These are phyloP conservation scores for Myotis daubentonii DNA, from an alignment of 2,797 vertebrate species.

Conservation along the genomic window DNA sequence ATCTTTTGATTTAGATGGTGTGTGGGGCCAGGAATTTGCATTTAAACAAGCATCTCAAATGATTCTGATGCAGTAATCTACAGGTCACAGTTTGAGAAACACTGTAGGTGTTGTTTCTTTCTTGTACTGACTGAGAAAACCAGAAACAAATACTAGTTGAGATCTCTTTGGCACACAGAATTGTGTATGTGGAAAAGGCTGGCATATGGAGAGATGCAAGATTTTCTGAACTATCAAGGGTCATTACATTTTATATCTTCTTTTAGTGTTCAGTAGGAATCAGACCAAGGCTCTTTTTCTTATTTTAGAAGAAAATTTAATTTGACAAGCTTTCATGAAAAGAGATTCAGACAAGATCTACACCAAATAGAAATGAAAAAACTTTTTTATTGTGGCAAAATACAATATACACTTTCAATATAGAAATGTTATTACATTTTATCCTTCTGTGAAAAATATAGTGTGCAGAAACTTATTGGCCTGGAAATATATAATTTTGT, in stretches of 20 bases:
- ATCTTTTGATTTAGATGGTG: neutral
- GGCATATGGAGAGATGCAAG: neutral
- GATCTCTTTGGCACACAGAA: neutral
- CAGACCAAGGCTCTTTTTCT: conserved; percentile 6
- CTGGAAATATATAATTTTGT: neutral
- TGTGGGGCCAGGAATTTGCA: neutral
- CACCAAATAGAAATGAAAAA: conserved; percentile 4
- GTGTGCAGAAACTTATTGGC: neutral
- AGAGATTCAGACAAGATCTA: neutral
- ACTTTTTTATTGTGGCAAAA: neutral
- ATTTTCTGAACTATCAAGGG: neutral
- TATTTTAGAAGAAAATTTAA: conserved; percentile 38
- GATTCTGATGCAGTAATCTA: neutral
- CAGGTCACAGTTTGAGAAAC: neutral
- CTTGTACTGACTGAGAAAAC: conserved; percentile 9
- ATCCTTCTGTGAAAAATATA: neutral
- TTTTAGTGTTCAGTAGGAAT: conserved; percentile 25
- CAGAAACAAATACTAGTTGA: neutral
- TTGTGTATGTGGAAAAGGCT: neutral
- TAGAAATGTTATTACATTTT: conserved; percentile 6
- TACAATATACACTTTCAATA: neutral
- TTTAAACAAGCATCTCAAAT: neutral
- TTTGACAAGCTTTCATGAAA: conserved; percentile 16
- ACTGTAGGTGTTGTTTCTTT: neutral
- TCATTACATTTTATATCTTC: neutral